Percentiles rank a stretch among this genome's conserved stretches.
phyloP scores from a whole-genome alignment of 1,140 invertebrate species.

The Brachionus plicatilis region DNA sequence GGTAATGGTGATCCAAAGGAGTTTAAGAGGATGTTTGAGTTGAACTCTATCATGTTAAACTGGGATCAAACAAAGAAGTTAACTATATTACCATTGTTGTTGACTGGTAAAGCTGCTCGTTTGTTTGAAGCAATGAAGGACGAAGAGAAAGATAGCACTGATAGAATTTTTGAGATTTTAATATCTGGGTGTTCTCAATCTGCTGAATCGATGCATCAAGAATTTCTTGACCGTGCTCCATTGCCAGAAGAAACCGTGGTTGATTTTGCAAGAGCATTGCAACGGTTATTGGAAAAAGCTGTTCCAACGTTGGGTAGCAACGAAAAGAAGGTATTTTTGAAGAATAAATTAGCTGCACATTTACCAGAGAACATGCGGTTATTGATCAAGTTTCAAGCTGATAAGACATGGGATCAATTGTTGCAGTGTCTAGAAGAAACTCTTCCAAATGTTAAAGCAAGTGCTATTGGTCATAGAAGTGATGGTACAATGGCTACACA shows the following conservation, averaged over 20 bases:
- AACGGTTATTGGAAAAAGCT: background rate
- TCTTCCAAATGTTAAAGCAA: background rate
- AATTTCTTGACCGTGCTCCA: background rate
- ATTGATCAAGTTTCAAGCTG: background rate
- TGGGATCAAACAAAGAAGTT: background rate
- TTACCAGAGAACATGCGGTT: background rate
- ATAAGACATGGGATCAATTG: background rate
- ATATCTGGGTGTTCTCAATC: background rate
- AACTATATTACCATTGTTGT: background rate
- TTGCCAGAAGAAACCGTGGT: background rate
- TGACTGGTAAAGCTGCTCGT: background rate
- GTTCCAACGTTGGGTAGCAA: background rate
- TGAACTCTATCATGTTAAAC: background rate
- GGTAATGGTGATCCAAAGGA: background rate
- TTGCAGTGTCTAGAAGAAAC: background rate
- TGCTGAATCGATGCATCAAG: background rate
- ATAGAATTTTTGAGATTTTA: background rate
- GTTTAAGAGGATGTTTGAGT: background rate
- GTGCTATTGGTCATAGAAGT: background rate
- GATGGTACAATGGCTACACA: background rate
- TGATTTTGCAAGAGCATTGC: slow-evolving; percentile 13
- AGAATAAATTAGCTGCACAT: background rate
- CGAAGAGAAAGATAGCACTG: background rate
- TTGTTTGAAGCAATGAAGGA: background rate
- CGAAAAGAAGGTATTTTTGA: background rate